Conservation (phyloP, 2,797 vertebrate genomes). For the Phaenicophaeus curvirostris region DNA sequence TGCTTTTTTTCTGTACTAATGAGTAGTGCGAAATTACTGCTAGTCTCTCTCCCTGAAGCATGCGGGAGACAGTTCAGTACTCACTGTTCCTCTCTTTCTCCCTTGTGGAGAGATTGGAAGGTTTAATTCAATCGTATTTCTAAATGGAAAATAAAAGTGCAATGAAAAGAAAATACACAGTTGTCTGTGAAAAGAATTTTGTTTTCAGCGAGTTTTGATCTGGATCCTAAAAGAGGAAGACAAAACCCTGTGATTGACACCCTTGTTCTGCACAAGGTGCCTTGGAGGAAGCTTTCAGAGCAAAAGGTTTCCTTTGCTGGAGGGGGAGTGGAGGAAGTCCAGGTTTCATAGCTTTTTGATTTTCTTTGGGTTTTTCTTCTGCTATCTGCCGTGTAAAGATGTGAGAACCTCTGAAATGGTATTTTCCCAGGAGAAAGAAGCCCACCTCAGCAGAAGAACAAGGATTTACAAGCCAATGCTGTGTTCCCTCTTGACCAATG, state of each 20-base stretch:
- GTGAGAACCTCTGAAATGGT: constrained; percentile 2
- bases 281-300: constrained; percentile 46
- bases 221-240: constrained; percentile 26
- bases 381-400: neutral
- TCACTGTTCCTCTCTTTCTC: constrained; percentile 11
- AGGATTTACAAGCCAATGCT: neutral
- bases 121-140: constrained; percentile 53
- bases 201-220: constrained; percentile 31
- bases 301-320: constrained; percentile 48
- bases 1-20: neutral
- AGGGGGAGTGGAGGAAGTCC: constrained; percentile 28
- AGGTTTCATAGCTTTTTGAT: neutral
- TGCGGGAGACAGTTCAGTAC: neutral
- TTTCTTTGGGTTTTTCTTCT: fast-evolving
- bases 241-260: constrained; percentile 50
- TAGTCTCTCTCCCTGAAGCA: neutral
- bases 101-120: constrained; percentile 24
- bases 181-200: constrained; percentile 19
- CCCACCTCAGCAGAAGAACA: neutral
- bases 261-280: constrained; percentile 40
- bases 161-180: neutral
- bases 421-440: neutral
- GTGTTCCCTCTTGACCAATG: neutral
- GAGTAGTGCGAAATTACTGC: neutral
- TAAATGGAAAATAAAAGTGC: constrained; percentile 38